Base-by-base conservation (phyloP, 2,888 invertebrate genomes). In the Nephrocerus scutellatus region DNA sequence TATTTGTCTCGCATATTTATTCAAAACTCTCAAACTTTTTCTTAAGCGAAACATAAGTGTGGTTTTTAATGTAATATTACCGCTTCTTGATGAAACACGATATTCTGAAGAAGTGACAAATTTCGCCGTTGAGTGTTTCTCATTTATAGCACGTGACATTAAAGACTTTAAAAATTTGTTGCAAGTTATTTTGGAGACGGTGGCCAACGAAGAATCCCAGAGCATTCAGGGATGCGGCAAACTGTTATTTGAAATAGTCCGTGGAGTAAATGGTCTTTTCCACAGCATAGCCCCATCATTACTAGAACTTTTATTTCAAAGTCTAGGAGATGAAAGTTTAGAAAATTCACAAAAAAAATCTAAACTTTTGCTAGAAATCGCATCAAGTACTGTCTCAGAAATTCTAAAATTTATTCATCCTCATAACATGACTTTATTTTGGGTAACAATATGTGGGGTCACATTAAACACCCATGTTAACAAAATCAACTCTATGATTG, bases 91-190 rank as follows among this genome's bases (percentile, higher is more conserved):
- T 51, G 80, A 82, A 35, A 71, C 73, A n/a, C 80, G 82, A 54
- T 63, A 62, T 32, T 86, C 88, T 16, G 77, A 79, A 45, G 90
- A 92, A 60, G 81, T 96, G 15, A 83, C 86, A 51, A 84, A 84
- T 57, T 97, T 96, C 76, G 92, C 95, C 5, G 90, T 92, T 0
- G 93, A 96, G 70, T 88, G 92, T 66, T 95, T 96, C 73, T 86
- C 95, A 1, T 96, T 91, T 72, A 83, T 97, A 2, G 85, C 91
- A 4, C 74, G 95, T 48, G 90, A 90, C 73, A 81, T 89, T 9
- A 82, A 79, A 50, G 85, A 92, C 54, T 84, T 82, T 54, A 75
- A 78, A 20, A 76, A 76, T 34, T 82, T 93, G 61, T 64, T 92
- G 25, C 72, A 74, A 30, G 72, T 84, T 29, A 66, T 91, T 25